Evolutionary conservation across 2,113 vertebrate species (phyloP).

Genomic region (Phylloscopus trochilus): DNA sequence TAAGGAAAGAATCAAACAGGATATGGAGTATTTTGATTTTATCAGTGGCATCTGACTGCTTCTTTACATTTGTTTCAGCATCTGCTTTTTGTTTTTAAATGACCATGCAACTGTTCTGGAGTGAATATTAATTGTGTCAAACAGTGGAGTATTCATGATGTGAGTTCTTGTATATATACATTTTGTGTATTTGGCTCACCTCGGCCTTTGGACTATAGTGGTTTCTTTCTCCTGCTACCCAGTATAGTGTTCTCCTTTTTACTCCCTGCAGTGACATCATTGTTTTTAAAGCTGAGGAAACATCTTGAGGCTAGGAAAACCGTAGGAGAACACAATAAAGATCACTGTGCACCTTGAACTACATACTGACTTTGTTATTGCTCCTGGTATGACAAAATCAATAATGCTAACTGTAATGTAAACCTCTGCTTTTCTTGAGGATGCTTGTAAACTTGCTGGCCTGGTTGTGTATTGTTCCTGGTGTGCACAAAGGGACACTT

Average conservation of each 20-base stretch:
- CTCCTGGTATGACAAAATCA: neutral
- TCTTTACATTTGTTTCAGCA: neutral
- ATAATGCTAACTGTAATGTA: neutral
- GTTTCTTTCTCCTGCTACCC: neutral
- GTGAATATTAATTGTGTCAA: neutral
- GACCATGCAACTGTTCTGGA: neutral
- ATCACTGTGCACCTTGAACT: neutral
- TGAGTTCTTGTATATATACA: neutral
- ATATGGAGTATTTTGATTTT: neutral
- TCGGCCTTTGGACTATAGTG: neutral
- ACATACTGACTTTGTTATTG: neutral
- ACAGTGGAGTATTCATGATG: neutral
- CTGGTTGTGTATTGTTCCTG: neutral
- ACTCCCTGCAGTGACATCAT: neutral
- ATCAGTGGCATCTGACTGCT: neutral
- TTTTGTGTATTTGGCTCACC: neutral
- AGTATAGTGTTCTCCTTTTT: neutral
- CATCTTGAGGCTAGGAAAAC: neutral
- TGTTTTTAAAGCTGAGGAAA: constrained; percentile 9
- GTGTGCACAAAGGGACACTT: neutral
- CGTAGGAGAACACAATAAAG: neutral
- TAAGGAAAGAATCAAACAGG: neutral
- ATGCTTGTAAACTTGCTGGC: neutral
- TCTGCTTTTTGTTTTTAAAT: neutral
- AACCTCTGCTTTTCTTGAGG: neutral